Conservation (phyloP, 1,140 invertebrate species). For the Ostrea edulis region DNA sequence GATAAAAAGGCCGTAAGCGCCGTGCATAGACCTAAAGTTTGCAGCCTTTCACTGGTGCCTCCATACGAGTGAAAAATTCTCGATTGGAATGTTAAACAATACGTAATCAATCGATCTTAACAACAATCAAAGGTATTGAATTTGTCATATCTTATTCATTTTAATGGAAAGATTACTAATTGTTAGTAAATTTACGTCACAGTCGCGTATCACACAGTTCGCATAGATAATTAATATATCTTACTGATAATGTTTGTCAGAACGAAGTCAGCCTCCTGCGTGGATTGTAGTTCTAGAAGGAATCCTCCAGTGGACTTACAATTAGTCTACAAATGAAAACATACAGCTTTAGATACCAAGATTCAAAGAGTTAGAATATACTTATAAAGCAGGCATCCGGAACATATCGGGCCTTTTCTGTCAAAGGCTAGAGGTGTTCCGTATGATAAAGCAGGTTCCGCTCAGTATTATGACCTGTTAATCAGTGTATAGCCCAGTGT, state of each 20-base stretch:
- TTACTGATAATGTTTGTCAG: background rate
- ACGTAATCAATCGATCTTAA: background rate
- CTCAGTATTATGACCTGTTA: too few relatives aligned
- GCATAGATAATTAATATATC: background rate
- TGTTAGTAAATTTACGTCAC: background rate
- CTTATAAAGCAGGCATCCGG: too few relatives aligned
- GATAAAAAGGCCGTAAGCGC: too few relatives aligned
- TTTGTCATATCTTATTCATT: background rate
- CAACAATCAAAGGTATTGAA: background rate
- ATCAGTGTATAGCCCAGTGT: too few relatives aligned
- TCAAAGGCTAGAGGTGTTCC: too few relatives aligned
- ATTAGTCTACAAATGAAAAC: background rate
- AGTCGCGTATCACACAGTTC: background rate
- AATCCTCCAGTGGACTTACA: background rate
- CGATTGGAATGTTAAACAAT: too few relatives aligned
- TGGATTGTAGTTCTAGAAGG: background rate
- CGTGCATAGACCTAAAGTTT: too few relatives aligned
- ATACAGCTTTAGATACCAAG: background rate
- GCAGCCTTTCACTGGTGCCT: too few relatives aligned
- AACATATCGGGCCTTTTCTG: too few relatives aligned
- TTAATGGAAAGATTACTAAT: background rate
- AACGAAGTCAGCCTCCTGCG: background rate
- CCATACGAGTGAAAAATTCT: too few relatives aligned
- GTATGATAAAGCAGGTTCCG: too few relatives aligned
- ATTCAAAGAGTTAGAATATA: too few relatives aligned